Percentiles rank a stretch among this genome's conserved stretches.
phyloP scores from a whole-genome alignment of 2,888 invertebrate genomes.

The Cheilosia vernalis region DNA sequence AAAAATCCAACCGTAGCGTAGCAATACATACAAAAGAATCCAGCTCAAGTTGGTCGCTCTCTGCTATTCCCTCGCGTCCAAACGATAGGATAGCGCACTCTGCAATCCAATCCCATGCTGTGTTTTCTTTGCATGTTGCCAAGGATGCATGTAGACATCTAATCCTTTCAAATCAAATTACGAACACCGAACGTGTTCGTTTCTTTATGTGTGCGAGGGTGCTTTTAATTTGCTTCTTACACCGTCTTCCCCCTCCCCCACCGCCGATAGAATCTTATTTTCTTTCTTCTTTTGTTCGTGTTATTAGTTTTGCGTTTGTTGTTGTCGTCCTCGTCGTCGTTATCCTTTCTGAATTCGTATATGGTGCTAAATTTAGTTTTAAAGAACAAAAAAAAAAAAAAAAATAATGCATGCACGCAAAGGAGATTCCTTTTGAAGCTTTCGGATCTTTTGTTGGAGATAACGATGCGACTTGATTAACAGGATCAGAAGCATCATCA shows the following conservation, averaged over 20 bases:
- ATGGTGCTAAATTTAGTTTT: conserved; percentile 51
- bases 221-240: conserved; percentile 70
- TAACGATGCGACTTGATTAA: conserved; percentile 72
- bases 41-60: background rate
- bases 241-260: background rate
- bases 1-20: conserved; percentile 41
- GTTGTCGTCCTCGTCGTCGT: conserved; percentile 14
- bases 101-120: conserved; percentile 54
- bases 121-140: conserved; percentile 72
- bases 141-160: conserved; percentile 75
- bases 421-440: conserved; percentile 47
- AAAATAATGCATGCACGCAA: conserved; percentile 21
- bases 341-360: conserved; percentile 25
- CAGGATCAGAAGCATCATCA: conserved; percentile 64
- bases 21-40: conserved; percentile 61
- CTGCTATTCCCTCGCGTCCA: background rate
- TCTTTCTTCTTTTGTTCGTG: conserved; percentile 22
- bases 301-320: conserved; percentile 36
- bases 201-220: conserved; percentile 61
- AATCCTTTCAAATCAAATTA: conserved; percentile 75
- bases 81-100: conserved; percentile 12
- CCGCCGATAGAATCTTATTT: conserved; percentile 21
- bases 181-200: conserved; percentile 71
- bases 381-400: background rate
- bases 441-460: conserved; percentile 57